A percentile compares a stretch with the other conserved stretches of the same genome.
Conservation (phyloP, 2,797 vertebrate species). For the Periparus ater region DNA sequence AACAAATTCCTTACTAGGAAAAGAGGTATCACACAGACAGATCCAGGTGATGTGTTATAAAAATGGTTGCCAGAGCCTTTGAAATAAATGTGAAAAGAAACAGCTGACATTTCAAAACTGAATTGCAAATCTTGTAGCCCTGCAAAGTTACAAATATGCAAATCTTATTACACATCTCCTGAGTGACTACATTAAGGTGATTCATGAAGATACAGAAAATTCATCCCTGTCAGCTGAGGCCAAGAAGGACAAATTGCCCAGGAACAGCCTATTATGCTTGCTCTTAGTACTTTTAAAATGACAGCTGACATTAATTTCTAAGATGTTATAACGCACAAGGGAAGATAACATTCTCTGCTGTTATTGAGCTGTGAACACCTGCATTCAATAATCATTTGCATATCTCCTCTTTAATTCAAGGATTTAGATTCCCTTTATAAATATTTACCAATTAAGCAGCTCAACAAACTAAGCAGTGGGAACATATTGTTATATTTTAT, state of each 20-base stretch:
- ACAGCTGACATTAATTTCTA: constrained; percentile 70
- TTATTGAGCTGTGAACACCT: constrained; percentile 34
- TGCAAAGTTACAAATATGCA: constrained; percentile 44
- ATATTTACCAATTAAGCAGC: constrained; percentile 40
- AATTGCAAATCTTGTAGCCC: constrained; percentile 37
- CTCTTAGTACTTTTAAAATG: constrained; percentile 66
- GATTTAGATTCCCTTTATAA: constrained; percentile 52
- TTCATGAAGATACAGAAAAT: constrained; percentile 67
- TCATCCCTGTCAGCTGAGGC: constrained; percentile 46
- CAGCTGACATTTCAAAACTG: constrained; percentile 59
- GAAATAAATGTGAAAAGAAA: constrained; percentile 44
- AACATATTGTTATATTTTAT: not conserved
- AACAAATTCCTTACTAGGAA: not conserved
- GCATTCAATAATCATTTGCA: constrained; percentile 48
- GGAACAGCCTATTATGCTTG: constrained; percentile 28
- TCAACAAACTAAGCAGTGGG: not conserved
- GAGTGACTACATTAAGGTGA: constrained; percentile 59
- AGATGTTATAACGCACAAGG: constrained; percentile 32
- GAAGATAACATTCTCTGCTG: constrained; percentile 28
- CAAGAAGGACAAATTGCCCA: constrained; percentile 57
- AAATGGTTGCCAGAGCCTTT: constrained; percentile 1
- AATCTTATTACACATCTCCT: constrained; percentile 33
- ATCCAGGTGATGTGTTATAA: not conserved
- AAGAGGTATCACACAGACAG: not conserved
- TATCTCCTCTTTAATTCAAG: constrained; percentile 34